A percentile compares a stretch with the other conserved stretches of the same genome.
Evolutionary conservation across 2,113 vertebrate genomes (phyloP).

Genomic region (Smithornis capensis): DNA sequence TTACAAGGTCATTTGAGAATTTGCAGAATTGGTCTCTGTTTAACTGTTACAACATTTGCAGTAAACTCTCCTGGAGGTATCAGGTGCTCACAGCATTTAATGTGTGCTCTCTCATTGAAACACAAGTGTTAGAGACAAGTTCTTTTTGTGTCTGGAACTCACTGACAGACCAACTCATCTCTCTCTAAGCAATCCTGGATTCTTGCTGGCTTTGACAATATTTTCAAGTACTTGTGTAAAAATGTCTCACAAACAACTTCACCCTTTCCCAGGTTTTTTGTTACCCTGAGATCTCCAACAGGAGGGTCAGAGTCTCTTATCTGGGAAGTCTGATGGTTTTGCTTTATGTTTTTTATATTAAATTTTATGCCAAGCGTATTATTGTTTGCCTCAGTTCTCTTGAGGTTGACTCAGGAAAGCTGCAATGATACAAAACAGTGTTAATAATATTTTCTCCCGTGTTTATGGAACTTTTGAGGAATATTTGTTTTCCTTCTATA

Average conservation of each 20-base stretch:
- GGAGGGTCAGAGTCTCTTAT: neutral
- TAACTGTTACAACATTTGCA: neutral
- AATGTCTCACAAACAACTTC: neutral
- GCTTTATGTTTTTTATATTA: neutral
- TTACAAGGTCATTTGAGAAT: accelerated
- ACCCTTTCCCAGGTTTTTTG: neutral
- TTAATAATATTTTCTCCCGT: neutral
- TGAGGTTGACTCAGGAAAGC: neutral
- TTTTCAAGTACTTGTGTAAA: neutral
- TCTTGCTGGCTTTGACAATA: neutral
- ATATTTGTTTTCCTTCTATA: neutral
- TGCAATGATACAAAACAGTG: neutral
- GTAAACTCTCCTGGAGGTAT: neutral
- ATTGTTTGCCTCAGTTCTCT: neutral
- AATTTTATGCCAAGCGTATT: neutral
- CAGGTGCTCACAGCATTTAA: neutral
- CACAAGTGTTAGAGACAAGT: neutral
- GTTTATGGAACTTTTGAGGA: neutral
- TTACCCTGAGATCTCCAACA: neutral
- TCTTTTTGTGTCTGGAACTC: neutral
- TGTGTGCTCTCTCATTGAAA: neutral
- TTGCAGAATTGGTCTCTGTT: neutral
- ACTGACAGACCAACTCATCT: neutral
- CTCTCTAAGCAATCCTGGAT: neutral
- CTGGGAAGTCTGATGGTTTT: neutral